These are phyloP conservation scores for Tubulanus polymorphus DNA, from an alignment of 2,888 invertebrate genomes.

Conservation along the genomic window DNA sequence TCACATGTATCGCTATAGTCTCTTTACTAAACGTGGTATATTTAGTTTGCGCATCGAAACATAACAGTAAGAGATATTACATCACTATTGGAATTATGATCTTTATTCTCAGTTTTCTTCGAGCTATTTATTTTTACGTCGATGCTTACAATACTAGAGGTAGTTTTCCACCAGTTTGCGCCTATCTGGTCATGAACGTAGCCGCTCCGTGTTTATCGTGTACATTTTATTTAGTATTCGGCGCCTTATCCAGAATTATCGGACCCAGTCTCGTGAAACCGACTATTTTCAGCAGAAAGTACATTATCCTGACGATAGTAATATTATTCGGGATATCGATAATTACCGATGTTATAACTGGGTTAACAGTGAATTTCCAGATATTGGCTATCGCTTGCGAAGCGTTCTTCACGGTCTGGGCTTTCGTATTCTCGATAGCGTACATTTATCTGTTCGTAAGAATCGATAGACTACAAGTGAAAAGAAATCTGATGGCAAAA, in stretches of 20 bases:
- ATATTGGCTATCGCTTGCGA: conserved; percentile 60
- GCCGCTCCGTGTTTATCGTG: conserved; percentile 83
- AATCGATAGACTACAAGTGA: conserved; percentile 40
- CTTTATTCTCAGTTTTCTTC: conserved; percentile 71
- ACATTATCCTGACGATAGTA: conserved; percentile 73
- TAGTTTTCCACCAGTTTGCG: conserved; percentile 70
- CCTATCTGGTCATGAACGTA: conserved; percentile 77
- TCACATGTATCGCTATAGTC: conserved; percentile 77
- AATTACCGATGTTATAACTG: conserved; percentile 67
- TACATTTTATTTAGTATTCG: conserved; percentile 81
- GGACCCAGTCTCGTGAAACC: conserved; percentile 50
- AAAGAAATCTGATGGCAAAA: conserved; percentile 40
- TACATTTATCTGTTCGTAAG: conserved; percentile 61
- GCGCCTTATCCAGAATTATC: conserved; percentile 81
- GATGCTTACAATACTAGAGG: conserved; percentile 87
- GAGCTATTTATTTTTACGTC: conserved; percentile 80
- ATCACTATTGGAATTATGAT: conserved; percentile 78
- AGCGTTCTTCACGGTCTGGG: conserved; percentile 77
- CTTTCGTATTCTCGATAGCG: conserved; percentile 76
- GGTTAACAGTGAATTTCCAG: conserved; percentile 28
- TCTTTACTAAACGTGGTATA: conserved; percentile 82
- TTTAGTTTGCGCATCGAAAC: conserved; percentile 79
- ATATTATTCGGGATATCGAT: conserved; percentile 77
- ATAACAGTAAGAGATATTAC: conserved; percentile 84
- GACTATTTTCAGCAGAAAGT: conserved; percentile 69